A percentile compares a stretch with the other conserved stretches of the same genome.
phyloP scores from a whole-genome alignment of 2,888 invertebrate genomes.

The Lasioglossum lativentre region DNA sequence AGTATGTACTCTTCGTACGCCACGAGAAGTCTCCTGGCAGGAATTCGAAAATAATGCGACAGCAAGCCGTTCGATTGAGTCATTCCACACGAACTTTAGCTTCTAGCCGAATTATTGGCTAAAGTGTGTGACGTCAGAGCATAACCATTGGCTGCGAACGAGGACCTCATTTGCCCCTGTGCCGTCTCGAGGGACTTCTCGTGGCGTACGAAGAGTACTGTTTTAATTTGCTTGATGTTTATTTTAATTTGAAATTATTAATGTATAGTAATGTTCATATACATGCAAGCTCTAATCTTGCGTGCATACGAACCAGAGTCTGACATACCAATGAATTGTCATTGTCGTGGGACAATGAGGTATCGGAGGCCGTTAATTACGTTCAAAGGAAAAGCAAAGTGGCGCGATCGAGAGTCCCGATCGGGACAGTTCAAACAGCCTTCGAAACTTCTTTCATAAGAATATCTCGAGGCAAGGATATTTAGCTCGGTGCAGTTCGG shows the following conservation, averaged over 20 bases:
- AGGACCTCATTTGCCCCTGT: too few relatives aligned
- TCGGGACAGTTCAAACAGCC: constrained; percentile 27
- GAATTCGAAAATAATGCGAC: too few relatives aligned
- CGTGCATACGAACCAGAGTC: neutral
- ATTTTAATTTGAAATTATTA: neutral
- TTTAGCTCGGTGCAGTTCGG: constrained; percentile 37
- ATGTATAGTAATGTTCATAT: too few relatives aligned
- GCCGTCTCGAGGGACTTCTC: too few relatives aligned
- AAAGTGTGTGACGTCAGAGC: too few relatives aligned
- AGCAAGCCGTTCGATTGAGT: too few relatives aligned
- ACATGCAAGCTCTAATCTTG: neutral
- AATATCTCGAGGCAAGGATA: constrained; percentile 40
- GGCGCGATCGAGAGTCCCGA: constrained; percentile 12
- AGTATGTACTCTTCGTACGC: too few relatives aligned
- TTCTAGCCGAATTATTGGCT: too few relatives aligned
- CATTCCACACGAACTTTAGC: too few relatives aligned
- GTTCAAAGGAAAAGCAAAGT: neutral
- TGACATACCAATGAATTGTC: neutral
- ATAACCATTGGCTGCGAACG: too few relatives aligned
- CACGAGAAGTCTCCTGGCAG: too few relatives aligned
- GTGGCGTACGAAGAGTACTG: too few relatives aligned
- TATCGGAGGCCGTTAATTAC: neutral
- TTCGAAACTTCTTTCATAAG: constrained; percentile 49
- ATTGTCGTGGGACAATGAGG: neutral
- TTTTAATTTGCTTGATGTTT: neutral